Base-by-base conservation (phyloP, 2,113 vertebrate species). In the Tragelaphus strepsiceros region DNA sequence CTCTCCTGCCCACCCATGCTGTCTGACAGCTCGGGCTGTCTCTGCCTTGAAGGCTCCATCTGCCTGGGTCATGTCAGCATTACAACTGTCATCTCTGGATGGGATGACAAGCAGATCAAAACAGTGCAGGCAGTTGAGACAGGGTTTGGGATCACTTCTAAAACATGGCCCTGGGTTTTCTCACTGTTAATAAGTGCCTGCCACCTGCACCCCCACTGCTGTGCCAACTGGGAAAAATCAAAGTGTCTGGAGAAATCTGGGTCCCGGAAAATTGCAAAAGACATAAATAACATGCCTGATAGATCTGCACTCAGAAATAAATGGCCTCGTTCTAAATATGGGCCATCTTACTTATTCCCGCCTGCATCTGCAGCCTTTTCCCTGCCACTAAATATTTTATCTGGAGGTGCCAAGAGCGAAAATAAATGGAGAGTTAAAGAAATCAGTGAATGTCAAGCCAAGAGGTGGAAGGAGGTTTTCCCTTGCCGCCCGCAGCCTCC, bases 261-360 rank as follows among this genome's bases (percentile, higher is more conserved):
- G 93, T 91, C 94, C 0, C 12, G 30, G 82, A 88, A 92, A 4
- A 91, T 88, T 93, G 96, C 93, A 94, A 92, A 94, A 92, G 92
- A 87, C 46, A 85, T 85, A 87, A 74, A 56, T 39, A 96, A 88
- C 16, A 59, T 3, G 92, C 94, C 90, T 54, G 97, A 98, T 56
- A 53, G 96, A 96, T 97, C 95, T 82, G 87, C 85, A 86, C 90
- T 88, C 30, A 43, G 82, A 97, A 98, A 96, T 53, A 98, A 96
- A 97, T 90, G 51, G 96, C 96, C 96, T 98, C 5, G 17, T 93
- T 98, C 98, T 95, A 71, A 97, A 97, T 88, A 78, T 59, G 84
- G 90, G 95, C 56, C 54, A 94, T 91, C 71, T 84, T 97, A 83
- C 94, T 59, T 51, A 58, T 87, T 98, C 62, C 91, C 89, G n/a